phyloP scores from a whole-genome alignment of 2,113 vertebrate species.

The Rhabdornis inornatus region DNA sequence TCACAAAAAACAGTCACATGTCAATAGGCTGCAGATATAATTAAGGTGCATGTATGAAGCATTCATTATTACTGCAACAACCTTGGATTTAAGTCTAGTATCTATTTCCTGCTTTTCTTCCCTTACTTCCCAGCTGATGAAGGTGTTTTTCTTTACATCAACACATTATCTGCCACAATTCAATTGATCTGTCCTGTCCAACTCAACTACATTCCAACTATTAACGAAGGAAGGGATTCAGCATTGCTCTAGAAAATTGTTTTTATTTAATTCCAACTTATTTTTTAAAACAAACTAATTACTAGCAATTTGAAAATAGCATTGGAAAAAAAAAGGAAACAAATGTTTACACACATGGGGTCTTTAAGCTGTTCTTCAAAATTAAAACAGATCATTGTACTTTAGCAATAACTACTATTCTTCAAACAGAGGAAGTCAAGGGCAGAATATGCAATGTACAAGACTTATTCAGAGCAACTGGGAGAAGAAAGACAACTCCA shows the following conservation, averaged over 20 bases:
- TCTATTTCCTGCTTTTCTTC: background rate
- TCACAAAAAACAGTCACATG: background rate
- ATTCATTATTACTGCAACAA: background rate
- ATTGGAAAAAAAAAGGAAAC: background rate
- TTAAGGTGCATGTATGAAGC: background rate
- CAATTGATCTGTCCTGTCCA: background rate
- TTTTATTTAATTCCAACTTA: background rate
- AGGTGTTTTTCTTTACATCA: background rate
- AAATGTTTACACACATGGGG: background rate
- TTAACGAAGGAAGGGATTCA: background rate
- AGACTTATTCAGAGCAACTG: background rate
- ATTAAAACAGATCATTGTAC: background rate
- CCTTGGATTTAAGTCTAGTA: background rate
- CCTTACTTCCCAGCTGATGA: background rate
- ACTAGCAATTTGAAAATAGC: background rate
- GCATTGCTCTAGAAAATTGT: background rate
- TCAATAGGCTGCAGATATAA: background rate
- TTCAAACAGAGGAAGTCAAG: background rate
- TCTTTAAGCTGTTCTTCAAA: background rate
- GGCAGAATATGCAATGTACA: background rate
- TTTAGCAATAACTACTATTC: background rate
- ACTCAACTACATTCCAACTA: background rate
- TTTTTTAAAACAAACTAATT: background rate
- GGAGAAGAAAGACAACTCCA: background rate
- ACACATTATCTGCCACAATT: background rate